Evolutionary conservation across 2,888 invertebrate genomes (phyloP), one percentile per base, ranked within the genome.

Genomic region (Oxyteleia sp.): DNA sequence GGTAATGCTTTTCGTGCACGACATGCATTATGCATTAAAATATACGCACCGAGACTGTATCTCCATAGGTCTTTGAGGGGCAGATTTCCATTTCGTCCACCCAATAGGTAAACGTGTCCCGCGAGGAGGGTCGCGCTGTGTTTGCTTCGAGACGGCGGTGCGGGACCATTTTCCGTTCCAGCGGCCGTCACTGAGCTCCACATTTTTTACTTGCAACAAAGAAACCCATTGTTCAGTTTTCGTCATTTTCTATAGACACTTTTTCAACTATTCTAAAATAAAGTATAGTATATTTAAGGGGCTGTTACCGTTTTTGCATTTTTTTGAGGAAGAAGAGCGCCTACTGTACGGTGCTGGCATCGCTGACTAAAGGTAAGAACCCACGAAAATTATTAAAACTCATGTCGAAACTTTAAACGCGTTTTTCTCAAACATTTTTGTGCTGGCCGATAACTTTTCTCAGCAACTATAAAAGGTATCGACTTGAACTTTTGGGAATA

Each of bases 31-130:
- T 75, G 63, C 69, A 83, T 57, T 57, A 53, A 66, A 75, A 47
- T 71, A 82, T 72, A 87, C 94, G 94, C 89, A 96, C 97, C 95
- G 53, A 97, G 94, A 88, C 96, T 95, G 90, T 97, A 97, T 88
- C 96, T 95, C 98, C 98, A 98, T 91, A 98, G 95, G 94, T 98
- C 98, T 92, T 96, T 95, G 79, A 97, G 95, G 2, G 97, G 97
- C 87, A 97, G 94, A 89, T 96, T 96, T 16, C 97, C 96, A 91
- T 97, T 97, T 55, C 97, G 94, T n/a, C 98, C 98, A 11, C 97
- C 98, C 86, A 97, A 95, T 86, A 98, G 95, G 93, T 97, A 98
- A 83, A 98, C 95, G 93, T 95, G 94, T n/a, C 96, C 96, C 51
- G 95, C 96, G 86, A 96, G 95, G 86, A 96, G 94, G 86, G 97